These are phyloP conservation scores for Calidris pugnax DNA, from an alignment of 2,113 vertebrate species.

Conservation along the genomic window DNA sequence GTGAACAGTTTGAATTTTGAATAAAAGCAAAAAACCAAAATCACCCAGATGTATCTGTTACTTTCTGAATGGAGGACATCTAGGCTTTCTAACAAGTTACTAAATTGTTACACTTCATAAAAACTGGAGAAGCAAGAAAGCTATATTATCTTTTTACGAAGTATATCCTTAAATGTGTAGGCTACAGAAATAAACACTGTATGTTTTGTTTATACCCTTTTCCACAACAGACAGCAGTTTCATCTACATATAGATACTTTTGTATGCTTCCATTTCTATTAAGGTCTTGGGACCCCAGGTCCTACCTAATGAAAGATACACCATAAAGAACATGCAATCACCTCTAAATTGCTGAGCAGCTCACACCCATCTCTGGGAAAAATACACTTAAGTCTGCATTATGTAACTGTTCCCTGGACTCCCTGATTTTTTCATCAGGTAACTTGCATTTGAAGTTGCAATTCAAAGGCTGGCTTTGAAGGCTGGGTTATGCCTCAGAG, in stretches of 20 bases:
- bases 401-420: not conserved
- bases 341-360: not conserved
- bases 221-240: not conserved
- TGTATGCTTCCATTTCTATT: not conserved
- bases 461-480: not conserved
- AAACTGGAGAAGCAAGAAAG: not conserved
- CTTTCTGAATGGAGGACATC: not conserved
- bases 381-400: not conserved
- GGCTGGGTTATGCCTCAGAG: not conserved
- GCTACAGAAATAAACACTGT: not conserved
- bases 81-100: not conserved
- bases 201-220: not conserved
- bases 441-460: not conserved
- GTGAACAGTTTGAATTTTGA: not conserved
- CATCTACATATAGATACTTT: not conserved
- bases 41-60: not conserved
- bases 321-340: not conserved
- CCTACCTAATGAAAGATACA: not conserved
- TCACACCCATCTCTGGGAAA: not conserved
- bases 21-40: not conserved
- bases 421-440: not conserved
- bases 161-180: not conserved
- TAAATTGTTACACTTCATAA: not conserved
- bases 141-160: not conserved
- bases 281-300: not conserved